Evolutionary conservation across 1,140 invertebrate genomes (phyloP).

Genomic region (Lasioglossum albipes): DNA sequence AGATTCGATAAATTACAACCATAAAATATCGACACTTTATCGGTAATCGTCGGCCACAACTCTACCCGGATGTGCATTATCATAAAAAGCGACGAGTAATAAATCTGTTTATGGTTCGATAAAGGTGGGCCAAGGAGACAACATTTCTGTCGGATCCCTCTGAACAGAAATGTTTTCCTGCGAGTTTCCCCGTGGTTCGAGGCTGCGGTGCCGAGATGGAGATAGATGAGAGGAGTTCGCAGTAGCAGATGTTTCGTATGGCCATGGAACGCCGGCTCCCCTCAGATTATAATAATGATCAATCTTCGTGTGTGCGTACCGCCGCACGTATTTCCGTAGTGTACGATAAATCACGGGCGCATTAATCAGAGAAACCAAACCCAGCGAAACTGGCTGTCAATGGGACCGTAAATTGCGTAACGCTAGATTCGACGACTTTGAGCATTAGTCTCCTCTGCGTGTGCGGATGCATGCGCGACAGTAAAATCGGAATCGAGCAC

Average conservation of each 20-base stretch:
- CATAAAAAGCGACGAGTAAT: too few species aligned
- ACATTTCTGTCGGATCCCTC: too few species aligned
- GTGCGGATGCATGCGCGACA: too few species aligned
- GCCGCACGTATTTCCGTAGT: slow-evolving; percentile 12
- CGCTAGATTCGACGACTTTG: background rate
- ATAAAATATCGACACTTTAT: too few species aligned
- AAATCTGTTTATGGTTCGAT: too few species aligned
- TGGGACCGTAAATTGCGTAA: background rate
- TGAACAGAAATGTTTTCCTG: background rate
- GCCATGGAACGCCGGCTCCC: background rate
- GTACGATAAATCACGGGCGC: slow-evolving; percentile 33
- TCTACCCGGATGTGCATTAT: too few species aligned
- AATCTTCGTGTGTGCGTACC: slow-evolving; percentile 35
- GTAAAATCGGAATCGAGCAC: too few species aligned
- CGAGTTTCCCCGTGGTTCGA: slow-evolving; percentile 31
- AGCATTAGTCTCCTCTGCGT: too few species aligned
- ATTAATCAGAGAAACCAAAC: slow-evolving; percentile 9
- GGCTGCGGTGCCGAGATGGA: slow-evolving; percentile 35
- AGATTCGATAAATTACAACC: too few species aligned
- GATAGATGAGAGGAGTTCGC: slow-evolving; percentile 48
- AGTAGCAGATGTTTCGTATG: slow-evolving; percentile 43
- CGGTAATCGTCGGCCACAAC: too few species aligned
- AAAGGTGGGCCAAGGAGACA: too few species aligned
- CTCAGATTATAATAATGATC: slow-evolving; percentile 49
- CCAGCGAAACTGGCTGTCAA: slow-evolving; percentile 35